Percentiles rank a stretch among this genome's conserved stretches.
phyloP scores from a whole-genome alignment of 2,888 invertebrate genomes.

The Oxycera nigricornis region DNA sequence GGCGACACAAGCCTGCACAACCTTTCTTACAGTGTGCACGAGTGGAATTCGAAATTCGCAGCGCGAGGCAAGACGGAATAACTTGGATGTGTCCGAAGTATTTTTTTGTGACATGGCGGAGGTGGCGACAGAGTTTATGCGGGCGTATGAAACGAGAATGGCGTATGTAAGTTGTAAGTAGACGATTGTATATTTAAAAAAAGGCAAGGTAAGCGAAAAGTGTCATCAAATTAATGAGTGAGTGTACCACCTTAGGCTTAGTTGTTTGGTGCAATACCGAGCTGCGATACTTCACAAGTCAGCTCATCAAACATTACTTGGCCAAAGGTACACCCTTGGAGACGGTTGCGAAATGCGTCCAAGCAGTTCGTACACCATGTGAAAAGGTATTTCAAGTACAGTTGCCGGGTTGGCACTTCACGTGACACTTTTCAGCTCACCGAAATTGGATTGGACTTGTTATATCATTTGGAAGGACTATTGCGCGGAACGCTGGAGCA shows the following conservation, averaged over 20 bases:
- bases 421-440: no score
- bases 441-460: constrained; percentile 84
- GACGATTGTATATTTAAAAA: constrained; percentile 19
- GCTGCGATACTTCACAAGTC: constrained; percentile 78
- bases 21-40: constrained; percentile 58
- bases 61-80: constrained; percentile 60
- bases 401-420: no score
- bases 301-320: constrained; percentile 87
- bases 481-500: constrained; percentile 71
- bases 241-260: constrained; percentile 67
- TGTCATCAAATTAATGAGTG: background rate
- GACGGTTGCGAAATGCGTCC: constrained; percentile 85
- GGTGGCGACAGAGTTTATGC: constrained; percentile 76
- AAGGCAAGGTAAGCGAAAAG: background rate
- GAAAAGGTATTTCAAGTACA: constrained; percentile 51
- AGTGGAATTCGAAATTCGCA: constrained; percentile 59
- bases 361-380: constrained; percentile 71
- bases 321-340: constrained; percentile 86
- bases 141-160: constrained; percentile 80
- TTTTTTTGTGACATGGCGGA: constrained; percentile 75
- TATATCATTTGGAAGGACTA: constrained; percentile 88
- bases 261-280: constrained; percentile 92
- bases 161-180: constrained; percentile 75
- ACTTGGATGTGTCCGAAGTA: constrained; percentile 65
- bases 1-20: constrained; percentile 61